Percentiles rank a stretch among this genome's conserved stretches.
phyloP scores from a whole-genome alignment of 1,140 invertebrate genomes.

The Chymomyza costata region DNA sequence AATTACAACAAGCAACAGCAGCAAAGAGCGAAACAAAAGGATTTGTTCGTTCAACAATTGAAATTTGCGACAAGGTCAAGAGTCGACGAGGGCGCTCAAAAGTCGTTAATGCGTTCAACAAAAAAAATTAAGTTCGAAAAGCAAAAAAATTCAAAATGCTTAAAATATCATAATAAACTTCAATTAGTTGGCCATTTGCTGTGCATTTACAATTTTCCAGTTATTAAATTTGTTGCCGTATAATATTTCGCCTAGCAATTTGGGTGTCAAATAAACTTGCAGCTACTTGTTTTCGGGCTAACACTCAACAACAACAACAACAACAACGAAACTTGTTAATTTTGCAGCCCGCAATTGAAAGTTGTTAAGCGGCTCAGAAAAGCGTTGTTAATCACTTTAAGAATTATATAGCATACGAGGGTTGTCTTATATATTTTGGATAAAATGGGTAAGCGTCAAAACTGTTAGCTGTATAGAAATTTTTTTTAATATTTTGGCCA shows the following conservation, averaged over 20 bases:
- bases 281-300: conserved; percentile 5
- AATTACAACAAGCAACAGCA: too few species aligned
- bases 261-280: conserved; percentile 29
- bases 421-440: too few species aligned
- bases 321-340: too few species aligned
- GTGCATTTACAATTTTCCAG: conserved; percentile 55
- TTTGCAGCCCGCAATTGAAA: conserved; percentile 48
- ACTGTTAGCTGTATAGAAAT: too few species aligned
- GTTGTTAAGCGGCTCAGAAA: conserved; percentile 59
- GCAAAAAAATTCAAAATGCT: too few species aligned
- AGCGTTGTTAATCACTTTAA: neutral
- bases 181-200: conserved; percentile 58
- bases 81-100: conserved; percentile 34
- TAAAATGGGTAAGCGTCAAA: too few species aligned
- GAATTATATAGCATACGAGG: conserved; percentile 7
- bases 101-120: too few species aligned
- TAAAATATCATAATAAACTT: conserved; percentile 29
- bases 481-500: too few species aligned
- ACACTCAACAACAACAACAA: conserved; percentile 5
- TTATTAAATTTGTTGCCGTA: conserved; percentile 34
- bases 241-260: conserved; percentile 33
- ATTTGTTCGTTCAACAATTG: conserved; percentile 30
- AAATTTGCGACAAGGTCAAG: conserved; percentile 46
- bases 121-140: too few species aligned
- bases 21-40: conserved; percentile 41